Conservation (phyloP, 1,140 invertebrate species). For the Sycophaga agraensis region DNA sequence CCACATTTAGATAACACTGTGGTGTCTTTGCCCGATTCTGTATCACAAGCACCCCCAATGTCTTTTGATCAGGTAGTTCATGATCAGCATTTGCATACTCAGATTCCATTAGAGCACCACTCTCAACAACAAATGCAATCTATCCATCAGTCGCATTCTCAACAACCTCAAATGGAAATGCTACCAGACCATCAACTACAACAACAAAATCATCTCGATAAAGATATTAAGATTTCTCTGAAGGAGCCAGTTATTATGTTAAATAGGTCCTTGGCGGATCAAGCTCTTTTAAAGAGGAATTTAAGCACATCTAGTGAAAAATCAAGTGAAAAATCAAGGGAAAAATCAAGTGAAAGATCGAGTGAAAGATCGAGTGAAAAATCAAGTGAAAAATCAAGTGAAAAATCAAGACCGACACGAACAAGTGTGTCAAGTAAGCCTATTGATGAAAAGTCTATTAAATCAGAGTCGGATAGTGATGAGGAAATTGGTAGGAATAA, state of each 20-base stretch:
- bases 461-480: slow-evolving; percentile 53
- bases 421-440: slow-evolving; percentile 36
- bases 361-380: no score
- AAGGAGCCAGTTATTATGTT: slow-evolving; percentile 61
- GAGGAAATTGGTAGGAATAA: slow-evolving; percentile 52
- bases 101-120: slow-evolving; percentile 4
- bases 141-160: slow-evolving; percentile 10
- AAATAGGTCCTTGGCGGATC: slow-evolving; percentile 65
- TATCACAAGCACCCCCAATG: slow-evolving; percentile 32
- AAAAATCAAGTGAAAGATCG: slow-evolving; percentile 65
- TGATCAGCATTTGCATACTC: slow-evolving; percentile 12
- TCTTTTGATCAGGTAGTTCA: slow-evolving; percentile 4
- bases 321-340: slow-evolving; percentile 62
- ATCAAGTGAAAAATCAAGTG: slow-evolving; percentile 64
- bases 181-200: slow-evolving; percentile 13
- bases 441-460: slow-evolving; percentile 35
- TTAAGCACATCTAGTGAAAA: slow-evolving; percentile 64
- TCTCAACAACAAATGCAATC: neutral
- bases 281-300: slow-evolving; percentile 65
- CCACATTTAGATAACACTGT: slow-evolving; percentile 36
- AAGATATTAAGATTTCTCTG: slow-evolving; percentile 39
- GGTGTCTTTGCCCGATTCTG: slow-evolving; percentile 32
- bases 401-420: slow-evolving; percentile 60
- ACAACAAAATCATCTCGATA: slow-evolving; percentile 42
- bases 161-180: neutral